Evolutionary conservation across 2,113 vertebrate species (phyloP).

Genomic region (Thalassoma bifasciatum): DNA sequence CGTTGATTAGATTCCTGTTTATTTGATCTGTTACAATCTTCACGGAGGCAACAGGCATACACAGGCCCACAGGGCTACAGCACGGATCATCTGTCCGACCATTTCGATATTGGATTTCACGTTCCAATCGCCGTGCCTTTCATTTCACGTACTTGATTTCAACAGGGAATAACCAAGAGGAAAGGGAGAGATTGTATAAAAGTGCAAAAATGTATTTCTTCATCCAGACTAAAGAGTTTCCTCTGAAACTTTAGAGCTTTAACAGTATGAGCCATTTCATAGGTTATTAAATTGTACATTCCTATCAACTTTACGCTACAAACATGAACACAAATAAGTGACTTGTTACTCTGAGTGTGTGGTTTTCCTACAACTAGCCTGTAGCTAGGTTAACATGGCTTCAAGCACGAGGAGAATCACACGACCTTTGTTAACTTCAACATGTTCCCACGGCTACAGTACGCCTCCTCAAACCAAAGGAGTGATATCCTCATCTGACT

Average conservation of each 20-base stretch:
- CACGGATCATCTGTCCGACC: slow-evolving; percentile 18
- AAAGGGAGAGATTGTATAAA: slow-evolving; percentile 76
- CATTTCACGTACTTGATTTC: slow-evolving; percentile 31
- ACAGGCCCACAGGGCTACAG: slow-evolving; percentile 51
- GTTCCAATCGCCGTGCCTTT: slow-evolving; percentile 55
- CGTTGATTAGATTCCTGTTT: slow-evolving; percentile 5
- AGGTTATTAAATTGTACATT: slow-evolving; percentile 74
- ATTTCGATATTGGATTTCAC: slow-evolving; percentile 35
- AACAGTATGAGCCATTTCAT: slow-evolving; percentile 82
- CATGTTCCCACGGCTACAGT: slow-evolving; percentile 14
- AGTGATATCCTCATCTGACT: slow-evolving; percentile 13
- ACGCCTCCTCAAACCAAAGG: slow-evolving; percentile 6
- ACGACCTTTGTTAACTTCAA: background rate
- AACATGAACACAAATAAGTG: slow-evolving; percentile 33
- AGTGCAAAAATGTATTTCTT: slow-evolving; percentile 78
- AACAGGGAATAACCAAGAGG: slow-evolving; percentile 64
- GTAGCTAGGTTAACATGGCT: slow-evolving; percentile 53
- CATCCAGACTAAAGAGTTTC: slow-evolving; percentile 54
- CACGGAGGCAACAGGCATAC: slow-evolving; percentile 50
- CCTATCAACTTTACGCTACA: slow-evolving; percentile 33
- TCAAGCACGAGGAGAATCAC: slow-evolving; percentile 28
- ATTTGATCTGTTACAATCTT: slow-evolving; percentile 29
- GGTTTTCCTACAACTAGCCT: slow-evolving; percentile 27
- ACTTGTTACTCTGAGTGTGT: slow-evolving; percentile 45
- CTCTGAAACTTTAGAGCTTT: slow-evolving; percentile 65